These are phyloP conservation scores for Chitala chitala DNA, from an alignment of 2,113 vertebrate species.

Conservation along the genomic window DNA sequence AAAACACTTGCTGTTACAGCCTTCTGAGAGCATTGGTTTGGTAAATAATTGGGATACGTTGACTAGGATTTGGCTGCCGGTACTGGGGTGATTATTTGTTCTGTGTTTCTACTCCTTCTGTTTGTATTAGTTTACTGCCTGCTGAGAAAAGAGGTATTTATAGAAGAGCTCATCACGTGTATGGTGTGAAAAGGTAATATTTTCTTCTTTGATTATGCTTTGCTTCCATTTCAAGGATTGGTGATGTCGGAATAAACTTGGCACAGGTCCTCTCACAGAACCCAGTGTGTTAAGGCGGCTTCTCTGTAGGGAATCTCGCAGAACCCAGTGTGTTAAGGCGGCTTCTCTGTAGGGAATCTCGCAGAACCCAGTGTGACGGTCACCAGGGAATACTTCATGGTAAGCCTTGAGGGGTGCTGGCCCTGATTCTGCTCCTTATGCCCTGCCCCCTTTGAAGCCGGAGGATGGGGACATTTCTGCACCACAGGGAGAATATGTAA, in stretches of 20 bases:
- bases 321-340: no score
- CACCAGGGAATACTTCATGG: no score
- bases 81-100: background rate
- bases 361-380: no score
- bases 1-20: background rate
- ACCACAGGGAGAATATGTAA: conserved; percentile 61
- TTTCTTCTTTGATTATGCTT: no score
- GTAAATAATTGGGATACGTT: background rate
- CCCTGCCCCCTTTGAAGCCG: conserved; percentile 67
- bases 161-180: background rate
- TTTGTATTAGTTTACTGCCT: background rate
- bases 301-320: no score
- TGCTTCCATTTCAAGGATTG: no score
- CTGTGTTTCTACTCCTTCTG: background rate
- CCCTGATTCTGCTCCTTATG: conserved; percentile 55
- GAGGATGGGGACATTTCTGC: conserved; percentile 50
- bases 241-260: no score
- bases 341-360: no score
- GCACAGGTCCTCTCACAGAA: no score
- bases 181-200: background rate
- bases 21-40: background rate
- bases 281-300: no score
- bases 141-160: background rate
- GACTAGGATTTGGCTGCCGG: background rate
- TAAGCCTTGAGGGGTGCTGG: conserved; percentile 42